Percentiles rank a stretch among this genome's conserved stretches.
Conservation (phyloP, 2,797 vertebrate genomes). For the Danio choprae region DNA sequence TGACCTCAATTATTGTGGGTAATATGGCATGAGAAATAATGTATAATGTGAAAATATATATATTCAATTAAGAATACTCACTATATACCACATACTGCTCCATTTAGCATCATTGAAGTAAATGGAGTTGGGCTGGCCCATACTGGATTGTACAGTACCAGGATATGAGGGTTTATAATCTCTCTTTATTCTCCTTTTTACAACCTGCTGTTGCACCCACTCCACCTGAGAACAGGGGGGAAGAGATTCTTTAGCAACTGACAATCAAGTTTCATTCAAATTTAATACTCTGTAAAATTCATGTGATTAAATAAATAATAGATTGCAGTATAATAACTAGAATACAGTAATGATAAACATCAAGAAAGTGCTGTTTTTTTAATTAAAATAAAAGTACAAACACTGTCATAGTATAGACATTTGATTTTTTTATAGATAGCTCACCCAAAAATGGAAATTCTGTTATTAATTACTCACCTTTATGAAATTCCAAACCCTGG, state of each 20-base stretch:
- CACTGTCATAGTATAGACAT: not conserved
- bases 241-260: not conserved
- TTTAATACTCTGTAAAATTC: not conserved
- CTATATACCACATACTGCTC: constrained; percentile 99
- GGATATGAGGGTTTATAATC: constrained; percentile 88
- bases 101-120: constrained; percentile 98
- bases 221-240: constrained; percentile 83
- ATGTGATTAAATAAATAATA: not conserved
- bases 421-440: not conserved
- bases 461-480: not conserved
- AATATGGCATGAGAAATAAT: not conserved
- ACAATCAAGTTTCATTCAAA: not conserved
- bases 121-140: constrained; percentile 79
- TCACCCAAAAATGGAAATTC: not conserved
- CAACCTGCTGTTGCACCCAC: constrained; percentile 98
- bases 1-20: not conserved
- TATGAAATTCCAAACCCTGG: not conserved
- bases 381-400: not conserved
- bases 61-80: constrained; percentile 76
- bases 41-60: not conserved
- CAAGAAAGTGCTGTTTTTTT: no score
- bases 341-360: not conserved
- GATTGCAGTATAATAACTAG: not conserved
- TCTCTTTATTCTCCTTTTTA: constrained; percentile 94
- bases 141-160: constrained; percentile 73